Conservation (phyloP, 92 coral and sea anemone genomes). For the Zoanthus sansibaricus region DNA sequence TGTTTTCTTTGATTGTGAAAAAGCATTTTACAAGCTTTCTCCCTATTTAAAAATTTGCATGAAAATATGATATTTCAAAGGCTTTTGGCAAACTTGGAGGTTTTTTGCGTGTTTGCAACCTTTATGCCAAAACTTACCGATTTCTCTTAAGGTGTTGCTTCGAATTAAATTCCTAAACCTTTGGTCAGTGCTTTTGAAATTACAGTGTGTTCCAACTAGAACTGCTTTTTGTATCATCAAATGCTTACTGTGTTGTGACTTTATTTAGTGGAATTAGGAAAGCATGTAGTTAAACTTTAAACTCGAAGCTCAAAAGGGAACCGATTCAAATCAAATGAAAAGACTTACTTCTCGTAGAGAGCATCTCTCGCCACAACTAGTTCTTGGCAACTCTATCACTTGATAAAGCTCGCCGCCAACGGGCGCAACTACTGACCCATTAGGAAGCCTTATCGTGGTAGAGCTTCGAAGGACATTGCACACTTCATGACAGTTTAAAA, state of each 20-base stretch:
- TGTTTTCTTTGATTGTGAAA: neutral
- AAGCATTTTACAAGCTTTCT: neutral
- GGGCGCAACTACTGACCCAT: slow-evolving; percentile 85
- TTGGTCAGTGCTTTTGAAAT: neutral
- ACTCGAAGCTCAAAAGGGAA: neutral
- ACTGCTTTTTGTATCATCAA: no score
- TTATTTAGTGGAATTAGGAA: neutral
- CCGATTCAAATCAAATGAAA: neutral
- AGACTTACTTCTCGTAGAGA: slow-evolving; percentile 66
- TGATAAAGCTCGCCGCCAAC: slow-evolving; percentile 90
- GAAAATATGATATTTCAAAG: neutral
- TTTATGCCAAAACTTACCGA: no score
- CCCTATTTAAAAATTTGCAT: neutral
- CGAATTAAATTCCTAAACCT: neutral
- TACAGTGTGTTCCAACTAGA: neutral
- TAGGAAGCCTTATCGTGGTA: slow-evolving; percentile 82
- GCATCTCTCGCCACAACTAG: slow-evolving; percentile 85
- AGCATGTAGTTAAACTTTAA: neutral
- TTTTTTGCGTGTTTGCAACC: neutral
- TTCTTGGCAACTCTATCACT: slow-evolving; percentile 79
- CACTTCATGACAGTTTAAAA: slow-evolving; percentile 82
- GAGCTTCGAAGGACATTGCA: slow-evolving; percentile 76
- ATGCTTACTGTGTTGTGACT: neutral
- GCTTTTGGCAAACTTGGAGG: neutral
- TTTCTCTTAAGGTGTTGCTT: no score